Conservation (phyloP, 2,113 vertebrate species). For the Balaenoptera acutorostrata region DNA sequence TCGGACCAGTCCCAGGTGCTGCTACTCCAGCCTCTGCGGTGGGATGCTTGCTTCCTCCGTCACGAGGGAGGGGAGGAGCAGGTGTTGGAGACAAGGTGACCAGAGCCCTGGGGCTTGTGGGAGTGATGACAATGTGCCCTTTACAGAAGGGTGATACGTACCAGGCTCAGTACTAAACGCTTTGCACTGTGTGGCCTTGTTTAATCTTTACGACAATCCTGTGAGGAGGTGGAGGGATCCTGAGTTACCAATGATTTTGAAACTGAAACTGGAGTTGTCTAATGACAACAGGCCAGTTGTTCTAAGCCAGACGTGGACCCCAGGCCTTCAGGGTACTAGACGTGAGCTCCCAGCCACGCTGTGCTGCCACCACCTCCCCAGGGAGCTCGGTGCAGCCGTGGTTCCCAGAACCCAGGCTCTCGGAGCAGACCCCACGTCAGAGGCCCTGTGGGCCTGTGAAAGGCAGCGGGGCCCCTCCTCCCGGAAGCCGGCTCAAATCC, state of each 20-base stretch:
- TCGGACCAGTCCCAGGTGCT: background rate
- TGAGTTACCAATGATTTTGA: background rate
- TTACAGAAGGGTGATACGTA: background rate
- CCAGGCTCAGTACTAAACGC: background rate
- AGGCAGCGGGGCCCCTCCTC: background rate
- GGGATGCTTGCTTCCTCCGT: background rate
- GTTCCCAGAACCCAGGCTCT: background rate
- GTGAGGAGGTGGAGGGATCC: accelerated
- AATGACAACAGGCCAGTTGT: background rate
- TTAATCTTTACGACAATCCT: accelerated
- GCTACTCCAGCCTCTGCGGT: background rate
- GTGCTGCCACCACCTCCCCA: accelerated
- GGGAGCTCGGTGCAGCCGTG: background rate
- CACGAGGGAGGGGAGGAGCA: background rate
- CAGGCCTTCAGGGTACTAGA: background rate
- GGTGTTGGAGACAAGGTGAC: background rate
- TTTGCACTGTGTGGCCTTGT: accelerated
- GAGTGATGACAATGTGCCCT: accelerated
- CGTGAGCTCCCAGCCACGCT: background rate
- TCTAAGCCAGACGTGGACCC: too few species aligned
- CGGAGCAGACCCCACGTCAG: background rate
- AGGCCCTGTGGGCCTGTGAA: accelerated
- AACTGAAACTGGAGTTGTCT: background rate
- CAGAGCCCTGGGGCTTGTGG: background rate
- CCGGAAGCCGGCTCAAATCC: background rate